Evolutionary conservation across 2,888 invertebrate genomes (phyloP).

Genomic region (Teinopalpus imperialis): DNA sequence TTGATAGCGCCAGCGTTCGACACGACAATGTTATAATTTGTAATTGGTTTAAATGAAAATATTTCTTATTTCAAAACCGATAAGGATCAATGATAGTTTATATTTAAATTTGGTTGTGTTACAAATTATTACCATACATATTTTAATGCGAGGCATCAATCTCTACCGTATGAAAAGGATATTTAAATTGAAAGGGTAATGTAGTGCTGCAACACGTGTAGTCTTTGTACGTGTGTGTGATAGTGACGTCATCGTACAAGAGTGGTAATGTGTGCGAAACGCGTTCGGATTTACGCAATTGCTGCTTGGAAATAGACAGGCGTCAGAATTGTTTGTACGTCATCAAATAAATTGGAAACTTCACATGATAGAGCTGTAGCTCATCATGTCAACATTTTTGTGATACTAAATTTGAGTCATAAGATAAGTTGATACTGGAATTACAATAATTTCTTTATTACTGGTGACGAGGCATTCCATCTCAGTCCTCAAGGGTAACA

Average conservation of each 20-base stretch:
- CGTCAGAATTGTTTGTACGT: not conserved
- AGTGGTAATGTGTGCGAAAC: not conserved
- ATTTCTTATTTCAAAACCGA: conserved; percentile 29
- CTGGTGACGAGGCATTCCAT: too few relatives aligned
- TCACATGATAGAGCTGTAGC: too few relatives aligned
- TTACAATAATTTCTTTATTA: too few relatives aligned
- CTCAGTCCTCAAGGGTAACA: too few relatives aligned
- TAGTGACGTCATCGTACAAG: too few relatives aligned
- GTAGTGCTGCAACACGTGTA: conserved; percentile 52
- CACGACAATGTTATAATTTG: conserved; percentile 1
- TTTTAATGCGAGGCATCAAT: conserved; percentile 65
- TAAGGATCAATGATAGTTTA: conserved; percentile 12
- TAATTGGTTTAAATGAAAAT: conserved; percentile 30
- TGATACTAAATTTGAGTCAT: too few relatives aligned
- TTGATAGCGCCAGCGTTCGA: not conserved
- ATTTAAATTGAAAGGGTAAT: conserved; percentile 62
- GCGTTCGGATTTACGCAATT: conserved; percentile 30
- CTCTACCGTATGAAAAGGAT: conserved; percentile 59
- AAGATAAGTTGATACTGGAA: too few relatives aligned
- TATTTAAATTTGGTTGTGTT: conserved; percentile 30
- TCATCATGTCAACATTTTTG: too few relatives aligned
- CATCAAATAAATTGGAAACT: too few relatives aligned
- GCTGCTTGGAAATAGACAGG: conserved; percentile 13
- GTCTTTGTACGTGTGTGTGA: conserved; percentile 22
- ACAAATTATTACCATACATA: conserved; percentile 56